These are phyloP conservation scores for Limulus polyphemus DNA, from an alignment of 2,888 invertebrate genomes.

Conservation along the genomic window DNA sequence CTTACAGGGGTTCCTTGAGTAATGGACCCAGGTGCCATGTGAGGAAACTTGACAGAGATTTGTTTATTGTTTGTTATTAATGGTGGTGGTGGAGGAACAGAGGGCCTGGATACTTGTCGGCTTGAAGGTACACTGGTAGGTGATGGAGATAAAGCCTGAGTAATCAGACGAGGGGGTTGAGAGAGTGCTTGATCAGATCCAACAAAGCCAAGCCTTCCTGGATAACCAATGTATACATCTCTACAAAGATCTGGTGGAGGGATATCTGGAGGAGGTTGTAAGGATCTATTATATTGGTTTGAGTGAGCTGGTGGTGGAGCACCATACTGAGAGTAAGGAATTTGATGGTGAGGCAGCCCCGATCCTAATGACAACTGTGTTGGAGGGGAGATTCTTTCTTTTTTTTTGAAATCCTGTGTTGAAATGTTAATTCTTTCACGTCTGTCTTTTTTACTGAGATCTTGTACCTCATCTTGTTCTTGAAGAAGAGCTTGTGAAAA, in stretches of 20 bases:
- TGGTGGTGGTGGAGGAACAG: conserved; percentile 39
- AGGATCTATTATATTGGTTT: conserved; percentile 11
- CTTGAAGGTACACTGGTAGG: conserved; percentile 34
- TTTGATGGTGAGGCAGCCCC: conserved; percentile 5
- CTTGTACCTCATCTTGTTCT: conserved; percentile 30
- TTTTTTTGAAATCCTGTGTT: conserved; percentile 13
- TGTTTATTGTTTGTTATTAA: conserved; percentile 22
- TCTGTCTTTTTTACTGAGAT: conserved; percentile 28
- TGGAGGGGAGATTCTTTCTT: conserved; percentile 5
- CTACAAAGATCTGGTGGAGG: conserved; percentile 23
- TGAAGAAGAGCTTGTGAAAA: conserved; percentile 8
- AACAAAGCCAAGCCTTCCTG: conserved; percentile 2
- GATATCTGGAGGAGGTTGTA: conserved; percentile 7
- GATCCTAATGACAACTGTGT: no score
- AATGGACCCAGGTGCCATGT: conserved; percentile 55
- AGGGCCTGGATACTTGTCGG: conserved; percentile 4
- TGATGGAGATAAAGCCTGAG: conserved; percentile 12
- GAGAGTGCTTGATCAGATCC: conserved; percentile 9
- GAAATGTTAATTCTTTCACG: not conserved
- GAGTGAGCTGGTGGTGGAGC: conserved; percentile 29
- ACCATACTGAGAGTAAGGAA: conserved; percentile 11
- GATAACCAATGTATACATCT: conserved; percentile 14
- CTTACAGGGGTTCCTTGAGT: conserved; percentile 70
- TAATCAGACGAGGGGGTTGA: conserved; percentile 21
- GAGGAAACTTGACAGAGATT: conserved; percentile 25